Percentiles rank a stretch among this genome's conserved stretches.
These are phyloP conservation scores for Centrocercus urophasianus DNA, from an alignment of 2,113 vertebrate species.

Conservation along the genomic window DNA sequence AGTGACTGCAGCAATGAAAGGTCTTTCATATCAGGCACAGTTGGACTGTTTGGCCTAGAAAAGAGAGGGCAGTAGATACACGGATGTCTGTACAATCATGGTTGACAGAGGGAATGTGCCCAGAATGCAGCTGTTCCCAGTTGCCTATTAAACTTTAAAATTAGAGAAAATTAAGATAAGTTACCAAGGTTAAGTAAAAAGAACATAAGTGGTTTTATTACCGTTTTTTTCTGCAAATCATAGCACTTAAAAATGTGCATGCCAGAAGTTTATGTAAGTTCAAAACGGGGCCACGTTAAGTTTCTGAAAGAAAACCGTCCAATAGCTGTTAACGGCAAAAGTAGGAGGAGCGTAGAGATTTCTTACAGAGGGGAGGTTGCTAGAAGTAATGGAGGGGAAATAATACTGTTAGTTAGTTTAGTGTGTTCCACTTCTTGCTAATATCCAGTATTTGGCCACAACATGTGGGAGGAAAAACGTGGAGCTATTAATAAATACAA, in stretches of 20 bases:
- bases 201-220: neutral
- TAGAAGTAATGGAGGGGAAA: neutral
- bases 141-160: neutral
- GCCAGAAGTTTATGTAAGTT: neutral
- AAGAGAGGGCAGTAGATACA: neutral
- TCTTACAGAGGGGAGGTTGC: neutral
- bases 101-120: neutral
- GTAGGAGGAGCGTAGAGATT: neutral
- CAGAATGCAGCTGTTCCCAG: neutral
- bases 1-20: neutral
- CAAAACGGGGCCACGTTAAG: neutral
- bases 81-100: neutral
- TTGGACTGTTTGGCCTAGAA: neutral
- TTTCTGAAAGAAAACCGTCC: neutral
- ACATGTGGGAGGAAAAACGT: neutral
- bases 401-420: neutral
- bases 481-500: neutral
- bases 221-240: neutral
- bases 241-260: neutral
- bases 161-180: neutral
- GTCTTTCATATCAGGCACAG: neutral
- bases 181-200: neutral
- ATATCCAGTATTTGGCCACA: neutral
- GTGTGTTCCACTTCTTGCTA: neutral
- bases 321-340: neutral